Evolutionary conservation across 2,113 vertebrate genomes (phyloP).

Genomic region (Pavo muticus): DNA sequence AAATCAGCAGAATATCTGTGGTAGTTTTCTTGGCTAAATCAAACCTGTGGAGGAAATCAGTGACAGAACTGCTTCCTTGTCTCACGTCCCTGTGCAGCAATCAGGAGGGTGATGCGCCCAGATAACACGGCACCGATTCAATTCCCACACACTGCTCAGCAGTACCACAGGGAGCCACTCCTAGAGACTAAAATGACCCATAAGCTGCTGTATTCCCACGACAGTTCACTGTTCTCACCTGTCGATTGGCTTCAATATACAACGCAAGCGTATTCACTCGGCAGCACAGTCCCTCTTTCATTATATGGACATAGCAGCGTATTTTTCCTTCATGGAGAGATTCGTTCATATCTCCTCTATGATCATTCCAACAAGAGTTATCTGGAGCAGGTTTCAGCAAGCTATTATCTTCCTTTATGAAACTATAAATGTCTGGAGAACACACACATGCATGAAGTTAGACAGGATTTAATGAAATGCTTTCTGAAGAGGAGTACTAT

Average conservation of each 20-base stretch:
- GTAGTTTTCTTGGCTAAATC: neutral
- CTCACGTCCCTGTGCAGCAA: neutral
- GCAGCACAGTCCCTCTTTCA: conserved; percentile 92
- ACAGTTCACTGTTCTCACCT: conserved; percentile 81
- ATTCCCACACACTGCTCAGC: neutral
- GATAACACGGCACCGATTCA: neutral
- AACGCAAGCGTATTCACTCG: conserved; percentile 92
- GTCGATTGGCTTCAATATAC: conserved; percentile 95
- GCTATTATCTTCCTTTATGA: conserved; percentile 84
- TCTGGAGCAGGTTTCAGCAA: conserved; percentile 86
- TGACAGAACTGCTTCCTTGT: neutral
- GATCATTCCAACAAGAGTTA: conserved; percentile 94
- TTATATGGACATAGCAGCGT: conserved; percentile 95
- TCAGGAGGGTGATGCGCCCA: neutral
- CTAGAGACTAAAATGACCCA: neutral
- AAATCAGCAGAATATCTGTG: neutral
- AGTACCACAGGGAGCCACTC: neutral
- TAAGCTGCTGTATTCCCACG: neutral
- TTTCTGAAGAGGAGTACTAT: conserved; percentile 50
- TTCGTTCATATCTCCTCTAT: conserved; percentile 88
- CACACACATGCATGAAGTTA: conserved; percentile 59
- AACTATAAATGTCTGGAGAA: conserved; percentile 88
- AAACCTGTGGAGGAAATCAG: neutral
- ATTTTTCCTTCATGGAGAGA: conserved; percentile 88
- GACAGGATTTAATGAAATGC: conserved; percentile 57